Base-by-base conservation (phyloP, 2,797 vertebrate genomes). In the Pipistrellus pipistrellus region DNA sequence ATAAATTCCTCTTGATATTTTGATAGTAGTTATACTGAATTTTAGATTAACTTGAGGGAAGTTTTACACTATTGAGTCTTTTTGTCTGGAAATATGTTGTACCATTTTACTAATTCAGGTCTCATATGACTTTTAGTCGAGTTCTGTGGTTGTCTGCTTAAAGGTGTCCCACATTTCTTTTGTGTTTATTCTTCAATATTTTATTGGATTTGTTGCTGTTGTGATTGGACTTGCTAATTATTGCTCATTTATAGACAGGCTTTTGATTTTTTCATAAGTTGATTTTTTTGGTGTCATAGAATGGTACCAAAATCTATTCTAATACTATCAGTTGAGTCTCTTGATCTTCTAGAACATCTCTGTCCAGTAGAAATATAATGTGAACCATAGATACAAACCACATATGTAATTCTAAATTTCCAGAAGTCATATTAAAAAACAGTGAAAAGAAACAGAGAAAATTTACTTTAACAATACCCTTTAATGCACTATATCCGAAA, bases 181-280 rank as follows among this genome's bases (percentile, higher is more conserved):
- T 90, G 75, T 38, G 30, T 48, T 71, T 44, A 66, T 68, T 82
- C 57, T 32, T 82, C 23, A 77, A 68, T 85, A 68, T 76, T 71
- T 81, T 81, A 76, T 44, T 85, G 27, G 11, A 9, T 93, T 48
- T 84, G 6, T 91, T 95, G 57, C 35, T 90, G 0, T 73, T 82
- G 15, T 51, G n/a, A 13, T 72, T 72, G 30, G 25, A 68, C 46
- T 88, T 91, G 81, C 57, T 90, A 32, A 41, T 64, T 73, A 88
- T 89, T 66, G 48, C 32, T 44, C 2, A 1, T 81, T 8, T 62
- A 30, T 80, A 82, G 30, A 10, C 35, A 62, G n/a, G 21, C 21
- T 73, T 89, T 88, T 78, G 32, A 30, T n/a, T 59, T 87, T 88
- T 88, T 88, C 23, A 32, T 84, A 46, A 62, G 41, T 73, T 66